Base-by-base conservation (phyloP, 2,888 invertebrate genomes). In the Ypsolopha scabrella region DNA sequence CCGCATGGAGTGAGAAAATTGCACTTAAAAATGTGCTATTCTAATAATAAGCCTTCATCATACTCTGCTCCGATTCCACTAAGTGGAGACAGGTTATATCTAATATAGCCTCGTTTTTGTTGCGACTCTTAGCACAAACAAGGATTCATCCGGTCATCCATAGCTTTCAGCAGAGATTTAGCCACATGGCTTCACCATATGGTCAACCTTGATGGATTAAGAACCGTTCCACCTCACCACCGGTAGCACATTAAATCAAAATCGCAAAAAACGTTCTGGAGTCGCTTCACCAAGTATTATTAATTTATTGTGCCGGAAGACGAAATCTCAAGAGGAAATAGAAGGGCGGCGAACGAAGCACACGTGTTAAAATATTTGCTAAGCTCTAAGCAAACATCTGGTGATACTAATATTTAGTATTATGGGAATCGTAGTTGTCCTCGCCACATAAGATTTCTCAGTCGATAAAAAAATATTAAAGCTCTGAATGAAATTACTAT, bases 321-420 rank as follows among this genome's bases (percentile, higher is more conserved):
- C 80, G 72, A 83, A 82, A 85, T 83, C 82, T 83, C 75, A 70
- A 81, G 78, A 83, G 82, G 85, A 85, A 83, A 81, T 80, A 80
- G 76, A 76, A 75, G 79, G 77, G 78, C 75, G 70, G 63, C 62
- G 68, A 69, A 69, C 70, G 63, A 61, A 57, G 76, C 83, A 83
- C 86, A 86, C 85, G 86, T 85, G 86, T 83, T 83, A 83, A 78
- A 86, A 86, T 86, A 85, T 86, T 86, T 86, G 80, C 83, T 73
- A 70, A 77, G 74, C 72, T 71, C 68, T 70, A 64, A 70, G 68
- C 74, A 79, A 81, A 80, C 83, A 81, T 79, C 73, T 82, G 80
- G 70, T 67, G 75, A 73, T 80, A 78, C 62, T 63, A 65, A 59
- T 63, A 43, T 37, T 39, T 11, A 35, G 50, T 46, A 13, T 49